Conservation (phyloP, 2,797 vertebrate genomes). For the Labroides dimidiatus region DNA sequence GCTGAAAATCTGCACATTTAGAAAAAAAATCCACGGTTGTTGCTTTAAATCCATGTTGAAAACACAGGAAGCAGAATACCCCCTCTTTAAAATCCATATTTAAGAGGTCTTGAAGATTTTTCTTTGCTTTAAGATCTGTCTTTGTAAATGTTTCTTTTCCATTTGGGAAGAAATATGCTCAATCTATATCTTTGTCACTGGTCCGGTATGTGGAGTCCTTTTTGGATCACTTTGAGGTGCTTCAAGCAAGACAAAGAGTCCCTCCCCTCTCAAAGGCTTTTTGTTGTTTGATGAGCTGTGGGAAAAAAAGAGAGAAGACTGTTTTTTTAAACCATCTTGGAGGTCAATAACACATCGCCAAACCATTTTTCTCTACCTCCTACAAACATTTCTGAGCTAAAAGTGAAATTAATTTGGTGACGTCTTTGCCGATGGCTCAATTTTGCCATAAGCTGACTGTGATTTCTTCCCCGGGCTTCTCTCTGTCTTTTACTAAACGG, state of each 20-base stretch:
- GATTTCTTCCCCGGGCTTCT: not conserved
- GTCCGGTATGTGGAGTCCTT: conserved; percentile 3
- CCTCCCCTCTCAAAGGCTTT: conserved; percentile 2
- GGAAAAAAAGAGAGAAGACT: not conserved
- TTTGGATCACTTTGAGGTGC: not conserved
- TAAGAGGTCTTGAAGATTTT: not conserved
- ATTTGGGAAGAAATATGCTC: conserved; percentile 13
- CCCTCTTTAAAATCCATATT: too few relatives aligned
- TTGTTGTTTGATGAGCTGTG: conserved; percentile 18
- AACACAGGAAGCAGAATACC: too few relatives aligned
- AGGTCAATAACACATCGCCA: conserved; percentile 33
- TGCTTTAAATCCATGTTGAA: too few relatives aligned
- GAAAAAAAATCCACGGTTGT: too few relatives aligned
- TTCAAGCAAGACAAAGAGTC: not conserved
- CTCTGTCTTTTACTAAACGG: conserved; percentile 20
- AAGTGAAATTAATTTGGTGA: conserved; percentile 24
- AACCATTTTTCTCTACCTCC: conserved; percentile 24
- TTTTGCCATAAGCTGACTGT: not conserved
- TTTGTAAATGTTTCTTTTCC: not conserved
- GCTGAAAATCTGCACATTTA: too few relatives aligned
- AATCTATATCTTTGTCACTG: not conserved
- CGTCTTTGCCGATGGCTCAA: too few relatives aligned
- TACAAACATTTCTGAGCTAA: conserved; percentile 24
- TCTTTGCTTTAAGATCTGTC: not conserved
- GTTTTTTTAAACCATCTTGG: not conserved